Evolutionary conservation across 2,888 invertebrate genomes (phyloP), one percentile per base, ranked within the genome.

Genomic region (Corbicula japonica): DNA sequence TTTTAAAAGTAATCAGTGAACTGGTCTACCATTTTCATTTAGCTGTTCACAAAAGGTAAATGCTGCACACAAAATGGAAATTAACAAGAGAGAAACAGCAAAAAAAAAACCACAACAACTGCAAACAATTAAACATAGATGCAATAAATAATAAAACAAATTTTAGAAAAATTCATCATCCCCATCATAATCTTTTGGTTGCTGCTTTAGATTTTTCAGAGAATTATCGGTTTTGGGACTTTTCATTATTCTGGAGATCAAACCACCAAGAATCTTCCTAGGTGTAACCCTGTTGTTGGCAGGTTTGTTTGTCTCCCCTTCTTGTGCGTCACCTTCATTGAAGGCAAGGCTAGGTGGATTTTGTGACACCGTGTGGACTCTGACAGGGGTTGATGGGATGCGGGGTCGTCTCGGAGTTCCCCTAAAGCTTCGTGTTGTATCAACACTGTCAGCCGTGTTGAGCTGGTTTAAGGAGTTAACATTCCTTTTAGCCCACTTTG

Each of bases 231-330:
- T 44, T 54, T 56, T 72, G 0, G 71, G 71, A 18, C 52, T 62
- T 73, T 38, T 58, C 63, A 50, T 58, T 6, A 80, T 48, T 56
- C 61, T 77, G 21, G 81, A 75, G 6, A 81, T 52, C 4, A 81
- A 46, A 38, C 56, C 62, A 26, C 72, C 54, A 5, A 81, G 48
- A 26, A 77, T n/a, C 41, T 70, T 77, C 18, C 54, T 66, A 12
- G 81, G 81, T 12, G 81, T 81, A 26, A 48, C 62, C 2, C 63
- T n/a, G n/a, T 50, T 4, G 62, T 62, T n/a, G 18, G 30, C 2
- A 4, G 15, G 26, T 66, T 72, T 6, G 15, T 41, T 41, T 38
- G 15, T 21, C 38, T 28, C 2, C 52, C 44, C n/a, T 35, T 48
- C 71, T 2, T 26, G 15, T 32, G 38, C 38, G 38, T 71, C 66